Conservation (phyloP, 2,888 invertebrate genomes). For the Neoscelio sp. region DNA sequence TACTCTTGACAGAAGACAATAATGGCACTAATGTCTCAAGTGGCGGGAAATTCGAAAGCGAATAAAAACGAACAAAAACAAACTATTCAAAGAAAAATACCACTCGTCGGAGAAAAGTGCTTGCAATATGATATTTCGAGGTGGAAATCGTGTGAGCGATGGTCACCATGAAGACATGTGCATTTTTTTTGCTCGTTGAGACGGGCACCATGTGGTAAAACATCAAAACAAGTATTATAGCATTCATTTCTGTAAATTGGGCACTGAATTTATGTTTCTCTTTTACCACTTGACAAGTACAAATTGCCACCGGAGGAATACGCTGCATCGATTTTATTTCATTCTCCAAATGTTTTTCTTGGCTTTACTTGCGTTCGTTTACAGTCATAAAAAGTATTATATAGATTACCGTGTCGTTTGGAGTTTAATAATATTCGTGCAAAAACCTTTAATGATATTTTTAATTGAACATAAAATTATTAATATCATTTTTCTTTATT, state of each 20-base stretch:
- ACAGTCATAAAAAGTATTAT: constrained; percentile 38
- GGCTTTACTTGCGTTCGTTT: constrained; percentile 35
- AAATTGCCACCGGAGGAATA: constrained; percentile 57
- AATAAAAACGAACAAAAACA: too few species aligned
- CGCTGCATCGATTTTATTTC: constrained; percentile 64
- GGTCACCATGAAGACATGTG: too few species aligned
- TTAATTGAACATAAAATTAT: not conserved
- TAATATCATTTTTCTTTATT: constrained; percentile 1
- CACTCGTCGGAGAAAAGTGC: too few species aligned
- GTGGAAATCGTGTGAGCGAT: not conserved
- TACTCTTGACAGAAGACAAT: too few species aligned
- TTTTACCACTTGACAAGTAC: constrained; percentile 62
- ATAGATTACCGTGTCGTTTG: constrained; percentile 17
- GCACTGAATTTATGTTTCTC: constrained; percentile 59
- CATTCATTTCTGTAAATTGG: constrained; percentile 66
- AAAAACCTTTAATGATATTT: constrained; percentile 2
- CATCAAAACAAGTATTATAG: constrained; percentile 62
- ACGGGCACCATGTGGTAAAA: constrained; percentile 58
- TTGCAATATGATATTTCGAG: too few species aligned
- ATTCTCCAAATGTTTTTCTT: constrained; percentile 49
- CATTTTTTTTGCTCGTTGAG: constrained; percentile 27
- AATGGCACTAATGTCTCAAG: too few species aligned
- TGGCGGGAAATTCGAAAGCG: too few species aligned
- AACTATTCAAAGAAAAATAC: too few species aligned
- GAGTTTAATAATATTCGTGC: constrained; percentile 19